Percentiles rank a stretch among this genome's conserved stretches.
phyloP scores from a whole-genome alignment of 2,888 invertebrate genomes.

The Melanchra persicariae region DNA sequence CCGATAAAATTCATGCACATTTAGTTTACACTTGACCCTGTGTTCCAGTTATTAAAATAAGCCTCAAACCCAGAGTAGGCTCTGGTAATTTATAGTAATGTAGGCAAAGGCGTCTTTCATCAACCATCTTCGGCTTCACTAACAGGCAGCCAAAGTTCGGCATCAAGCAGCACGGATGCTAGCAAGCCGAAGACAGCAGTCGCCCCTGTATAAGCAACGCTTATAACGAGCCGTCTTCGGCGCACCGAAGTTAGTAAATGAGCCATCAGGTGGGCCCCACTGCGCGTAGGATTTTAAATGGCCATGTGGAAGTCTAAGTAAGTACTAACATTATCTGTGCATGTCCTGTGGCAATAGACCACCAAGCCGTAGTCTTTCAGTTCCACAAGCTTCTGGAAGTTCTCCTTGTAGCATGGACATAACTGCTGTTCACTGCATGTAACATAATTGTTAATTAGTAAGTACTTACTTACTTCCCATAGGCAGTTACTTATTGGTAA shows the following conservation, averaged over 20 bases:
- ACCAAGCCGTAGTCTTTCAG: conserved; percentile 71
- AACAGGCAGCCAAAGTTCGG: neutral
- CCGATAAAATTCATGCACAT: too few relatives aligned
- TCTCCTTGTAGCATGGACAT: conserved; percentile 45
- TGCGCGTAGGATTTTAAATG: neutral
- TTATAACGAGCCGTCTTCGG: neutral
- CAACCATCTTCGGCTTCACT: neutral
- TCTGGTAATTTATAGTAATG: neutral
- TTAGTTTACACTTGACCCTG: too few relatives aligned
- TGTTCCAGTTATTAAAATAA: neutral
- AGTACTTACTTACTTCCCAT: too few relatives aligned
- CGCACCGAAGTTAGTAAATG: neutral
- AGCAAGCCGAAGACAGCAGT: neutral
- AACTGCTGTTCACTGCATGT: conserved; percentile 35
- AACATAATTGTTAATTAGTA: neutral
- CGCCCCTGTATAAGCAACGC: neutral
- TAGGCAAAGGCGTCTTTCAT: neutral
- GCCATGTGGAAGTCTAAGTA: neutral
- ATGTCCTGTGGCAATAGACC: conserved; percentile 69
- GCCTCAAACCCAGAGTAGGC: neutral
- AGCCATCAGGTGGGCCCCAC: neutral
- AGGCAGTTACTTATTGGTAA: neutral
- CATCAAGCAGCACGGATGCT: neutral
- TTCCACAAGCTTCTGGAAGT: conserved; percentile 69
- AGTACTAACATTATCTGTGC: conserved; percentile 64